A percentile compares a stretch with the other conserved stretches of the same genome.
These are phyloP conservation scores for Formica exsecta DNA, from an alignment of 1,140 invertebrate species.

Conservation along the genomic window DNA sequence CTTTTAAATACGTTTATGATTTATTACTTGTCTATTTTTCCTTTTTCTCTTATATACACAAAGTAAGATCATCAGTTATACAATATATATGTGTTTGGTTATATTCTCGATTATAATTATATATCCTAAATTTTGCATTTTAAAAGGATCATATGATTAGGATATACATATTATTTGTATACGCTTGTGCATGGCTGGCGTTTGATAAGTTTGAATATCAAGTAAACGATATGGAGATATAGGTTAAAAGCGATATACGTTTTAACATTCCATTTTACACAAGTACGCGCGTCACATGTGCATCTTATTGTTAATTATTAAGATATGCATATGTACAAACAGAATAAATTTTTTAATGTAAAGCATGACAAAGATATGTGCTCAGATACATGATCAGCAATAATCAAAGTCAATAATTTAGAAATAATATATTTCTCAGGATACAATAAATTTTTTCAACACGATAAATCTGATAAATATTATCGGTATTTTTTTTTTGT, in stretches of 20 bases:
- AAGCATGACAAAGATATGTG: constrained; percentile 55
- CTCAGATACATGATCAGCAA: constrained; percentile 35
- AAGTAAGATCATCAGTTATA: constrained; percentile 5
- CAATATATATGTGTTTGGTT: not conserved
- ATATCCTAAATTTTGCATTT: constrained; percentile 5
- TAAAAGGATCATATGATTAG: constrained; percentile 8
- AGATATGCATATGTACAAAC: constrained; percentile 28
- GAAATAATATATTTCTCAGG: not conserved
- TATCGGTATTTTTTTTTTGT: not conserved
- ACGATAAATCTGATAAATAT: not conserved
- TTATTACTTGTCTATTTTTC: constrained; percentile 24
- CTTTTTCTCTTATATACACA: not conserved
- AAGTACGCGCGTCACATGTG: not conserved
- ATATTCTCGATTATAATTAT: not conserved
- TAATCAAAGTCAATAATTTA: constrained; percentile 22
- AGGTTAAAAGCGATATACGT: not conserved
- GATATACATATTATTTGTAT: constrained; percentile 22
- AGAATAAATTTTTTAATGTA: constrained; percentile 9
- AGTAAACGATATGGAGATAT: constrained; percentile 29
- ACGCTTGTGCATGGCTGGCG: not conserved
- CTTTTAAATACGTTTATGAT: constrained; percentile 21
- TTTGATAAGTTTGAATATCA: constrained; percentile 3
- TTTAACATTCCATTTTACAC: constrained; percentile 19
- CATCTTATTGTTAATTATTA: constrained; percentile 36
- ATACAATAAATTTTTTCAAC: not conserved